Evolutionary conservation across 2,113 vertebrate species (phyloP).

Genomic region (Chamaetylas fuelleborni): DNA sequence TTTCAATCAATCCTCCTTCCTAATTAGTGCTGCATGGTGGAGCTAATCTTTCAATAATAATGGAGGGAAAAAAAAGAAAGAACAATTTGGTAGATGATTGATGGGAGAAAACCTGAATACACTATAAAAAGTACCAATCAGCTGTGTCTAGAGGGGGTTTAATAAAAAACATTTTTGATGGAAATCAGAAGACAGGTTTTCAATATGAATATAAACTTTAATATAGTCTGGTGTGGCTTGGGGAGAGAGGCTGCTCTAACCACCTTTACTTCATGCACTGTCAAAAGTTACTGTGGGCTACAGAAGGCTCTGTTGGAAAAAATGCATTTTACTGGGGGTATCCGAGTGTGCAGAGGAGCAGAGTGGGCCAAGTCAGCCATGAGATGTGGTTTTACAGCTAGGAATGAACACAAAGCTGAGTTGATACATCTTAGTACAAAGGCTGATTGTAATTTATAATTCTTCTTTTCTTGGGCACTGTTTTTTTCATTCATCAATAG

Average conservation of each 20-base stretch:
- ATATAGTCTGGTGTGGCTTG: not conserved
- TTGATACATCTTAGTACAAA: not conserved
- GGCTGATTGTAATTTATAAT: not conserved
- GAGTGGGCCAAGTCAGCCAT: not conserved
- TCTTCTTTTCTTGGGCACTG: not conserved
- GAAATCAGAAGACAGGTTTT: not conserved
- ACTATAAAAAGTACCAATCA: not conserved
- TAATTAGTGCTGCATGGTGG: constrained; percentile 15
- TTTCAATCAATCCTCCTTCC: not conserved
- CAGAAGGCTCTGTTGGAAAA: not conserved
- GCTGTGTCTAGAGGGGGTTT: not conserved
- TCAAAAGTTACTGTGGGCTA: not conserved
- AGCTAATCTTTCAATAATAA: constrained; percentile 42
- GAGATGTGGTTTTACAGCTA: not conserved
- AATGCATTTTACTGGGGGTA: not conserved
- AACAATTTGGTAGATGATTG: not conserved
- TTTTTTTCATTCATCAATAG: not conserved
- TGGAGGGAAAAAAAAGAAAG: not conserved
- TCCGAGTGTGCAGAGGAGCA: not conserved
- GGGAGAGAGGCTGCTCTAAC: not conserved
- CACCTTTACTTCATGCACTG: not conserved
- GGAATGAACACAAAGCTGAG: not conserved
- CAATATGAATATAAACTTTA: not conserved
- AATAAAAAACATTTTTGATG: not conserved
- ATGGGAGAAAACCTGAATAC: constrained; percentile 6